Base-by-base conservation (phyloP, 2,113 vertebrate genomes). In the Lamprotornis superbus region DNA sequence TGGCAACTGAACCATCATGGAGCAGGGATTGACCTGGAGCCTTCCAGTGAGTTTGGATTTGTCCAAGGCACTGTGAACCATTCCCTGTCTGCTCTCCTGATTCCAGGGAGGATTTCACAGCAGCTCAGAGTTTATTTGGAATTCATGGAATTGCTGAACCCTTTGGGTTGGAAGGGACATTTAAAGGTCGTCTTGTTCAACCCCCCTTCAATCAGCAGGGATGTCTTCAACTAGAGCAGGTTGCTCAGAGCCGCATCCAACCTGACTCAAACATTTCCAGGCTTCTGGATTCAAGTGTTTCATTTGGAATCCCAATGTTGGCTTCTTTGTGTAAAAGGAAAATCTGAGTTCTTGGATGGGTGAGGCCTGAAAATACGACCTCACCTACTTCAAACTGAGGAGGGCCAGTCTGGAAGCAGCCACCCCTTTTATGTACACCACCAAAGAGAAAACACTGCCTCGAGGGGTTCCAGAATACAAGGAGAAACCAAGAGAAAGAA, bases 1-100 rank as follows among this genome's bases (percentile, higher is more conserved):
- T 97, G 97, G 96, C 87, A 97, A 98, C 97, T 78, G 95, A 95
- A 91, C 93, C 93, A 97, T 83, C 87, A 44, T 73, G 42, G 94
- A 92, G 95, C 87, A 94, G 90, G 90, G 94, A 96, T 28, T 97
- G 95, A 98, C 98, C 96, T 96, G 95, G 78, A 97, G 92, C 56
- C 89, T 94, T 96, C 59, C 61, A 75, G 53, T 2, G 69, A 55
- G 46, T 60, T 90, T 87, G 78, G 56, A 40, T 93, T 75, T 83
- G 53, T 94, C 94, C 65, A 44, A 74, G 46, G 23, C 64, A 28
- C 57, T 71, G 3, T 40, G 33, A 39, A 8, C 37, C 42, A 5
- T 15, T 65, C 15, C 40, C 65, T 64, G 74, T 68, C 74, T 30
- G 4, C 27, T 46, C 33, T 39, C 33, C 53, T 47, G 31, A 46